Evolutionary conservation across 2,113 vertebrate species (phyloP), one percentile per base, ranked within the genome.

Genomic region (Dasyprocta punctata): DNA sequence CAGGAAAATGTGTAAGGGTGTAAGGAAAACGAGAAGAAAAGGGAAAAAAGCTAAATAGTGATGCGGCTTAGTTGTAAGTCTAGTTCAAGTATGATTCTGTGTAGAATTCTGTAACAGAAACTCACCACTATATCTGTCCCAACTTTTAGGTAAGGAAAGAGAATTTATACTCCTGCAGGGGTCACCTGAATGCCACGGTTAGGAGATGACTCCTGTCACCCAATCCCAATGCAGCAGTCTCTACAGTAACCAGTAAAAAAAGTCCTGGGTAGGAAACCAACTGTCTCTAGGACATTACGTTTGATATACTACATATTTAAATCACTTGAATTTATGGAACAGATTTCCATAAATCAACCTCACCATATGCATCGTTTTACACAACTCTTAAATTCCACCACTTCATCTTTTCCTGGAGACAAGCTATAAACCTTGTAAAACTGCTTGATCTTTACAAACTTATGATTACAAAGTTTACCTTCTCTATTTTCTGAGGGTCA

Each of bases 251-350:
- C 69, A 58, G 41, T 19, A 8, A 26, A 60, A 90, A 81, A 73
- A 92, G 13, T 56, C 24, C 17, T 73, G 9, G 12, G 38, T 33
- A 2, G 80, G 56, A 26, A 11, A 58, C 38, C 38, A 88, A 19
- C 1, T 52, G 24, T 54, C 65, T 84, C 63, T 60, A 78, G 49
- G 14, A 20, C 22, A 49, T 36, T 61, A 26, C 44, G 11, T 75
- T 92, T n/a, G 5, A 83, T 61, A 26, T 20, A 12, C 26, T 75
- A 28, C 26, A 47, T 49, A 90, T 44, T 96, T 69, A 94, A 93
- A 85, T 24, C 44, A 24, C 8, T 63, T 77, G n/a, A 85, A 71
- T 67, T 77, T 85, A 92, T 33, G 26, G 61, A 91, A 69, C 12
- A 44, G 14, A 26, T 87, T 60, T 88, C 22, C n/a, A 80, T 61